Evolutionary conservation across 2,113 vertebrate species (phyloP).

Genomic region (Lepus europaeus): DNA sequence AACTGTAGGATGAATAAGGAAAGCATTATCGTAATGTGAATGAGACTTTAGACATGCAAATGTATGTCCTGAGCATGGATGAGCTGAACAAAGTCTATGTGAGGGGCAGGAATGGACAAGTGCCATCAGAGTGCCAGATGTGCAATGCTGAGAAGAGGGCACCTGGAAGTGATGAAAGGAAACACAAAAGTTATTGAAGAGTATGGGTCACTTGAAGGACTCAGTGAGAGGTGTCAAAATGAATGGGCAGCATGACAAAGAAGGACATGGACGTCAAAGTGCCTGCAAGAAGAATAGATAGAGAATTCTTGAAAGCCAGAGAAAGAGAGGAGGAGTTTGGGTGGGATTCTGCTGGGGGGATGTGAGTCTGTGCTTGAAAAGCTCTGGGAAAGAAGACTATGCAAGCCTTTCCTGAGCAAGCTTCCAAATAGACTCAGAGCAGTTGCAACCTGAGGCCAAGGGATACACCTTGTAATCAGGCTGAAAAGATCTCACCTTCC

Average conservation of each 20-base stretch:
- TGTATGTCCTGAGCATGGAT: conserved; percentile 49
- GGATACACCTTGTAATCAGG: not conserved
- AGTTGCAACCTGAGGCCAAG: conserved; percentile 29
- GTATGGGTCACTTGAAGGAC: conserved; percentile 37
- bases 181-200: conserved; percentile 47
- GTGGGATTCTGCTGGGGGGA: not conserved
- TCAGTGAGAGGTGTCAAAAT: conserved; percentile 47
- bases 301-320: conserved; percentile 65
- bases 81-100: conserved; percentile 55
- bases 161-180: conserved; percentile 56
- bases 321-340: not conserved
- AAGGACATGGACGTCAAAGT: conserved; percentile 27
- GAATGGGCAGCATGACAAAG: conserved; percentile 55
- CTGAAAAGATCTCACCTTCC: not conserved
- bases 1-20: conserved; percentile 59
- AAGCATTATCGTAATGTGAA: conserved; percentile 69
- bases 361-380: not conserved
- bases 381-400: not conserved
- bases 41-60: conserved; percentile 75
- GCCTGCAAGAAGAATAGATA: not conserved
- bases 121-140: conserved; percentile 53
- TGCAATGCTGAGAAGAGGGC: not conserved
- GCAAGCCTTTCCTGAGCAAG: not conserved
- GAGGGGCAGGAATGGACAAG: conserved; percentile 33
- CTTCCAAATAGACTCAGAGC: conserved; percentile 27